These are phyloP conservation scores for Amblyornis subalaris DNA, from an alignment of 2,113 vertebrate genomes.

Conservation along the genomic window DNA sequence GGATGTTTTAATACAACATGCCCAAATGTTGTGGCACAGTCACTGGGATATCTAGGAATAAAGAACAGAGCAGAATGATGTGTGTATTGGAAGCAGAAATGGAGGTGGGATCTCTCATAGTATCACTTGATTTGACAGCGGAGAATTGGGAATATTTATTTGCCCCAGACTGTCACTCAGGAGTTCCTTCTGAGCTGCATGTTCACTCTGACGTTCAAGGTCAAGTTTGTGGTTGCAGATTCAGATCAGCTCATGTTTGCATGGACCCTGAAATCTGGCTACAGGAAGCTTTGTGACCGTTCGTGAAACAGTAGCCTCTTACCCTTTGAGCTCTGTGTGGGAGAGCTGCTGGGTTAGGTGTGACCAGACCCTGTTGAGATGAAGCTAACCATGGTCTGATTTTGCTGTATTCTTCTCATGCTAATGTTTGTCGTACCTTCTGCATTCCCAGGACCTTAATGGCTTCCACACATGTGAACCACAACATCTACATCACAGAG, in stretches of 20 bases:
- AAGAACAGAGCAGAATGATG: not conserved
- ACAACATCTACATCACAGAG: constrained; percentile 99
- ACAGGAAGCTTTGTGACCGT: not conserved
- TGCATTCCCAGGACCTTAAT: constrained; percentile 83
- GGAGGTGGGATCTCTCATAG: not conserved
- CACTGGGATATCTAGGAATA: not conserved
- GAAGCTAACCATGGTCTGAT: not conserved
- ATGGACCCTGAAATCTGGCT: not conserved
- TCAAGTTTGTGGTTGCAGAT: not conserved
- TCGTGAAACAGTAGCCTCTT: not conserved
- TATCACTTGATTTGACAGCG: not conserved
- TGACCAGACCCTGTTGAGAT: not conserved
- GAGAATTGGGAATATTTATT: not conserved
- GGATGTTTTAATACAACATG: not conserved
- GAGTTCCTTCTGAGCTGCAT: not conserved
- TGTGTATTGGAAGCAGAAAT: not conserved
- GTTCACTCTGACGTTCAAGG: not conserved
- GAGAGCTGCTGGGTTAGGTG: not conserved
- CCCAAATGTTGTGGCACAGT: not conserved
- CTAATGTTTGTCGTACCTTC: not conserved
- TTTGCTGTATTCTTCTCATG: not conserved
- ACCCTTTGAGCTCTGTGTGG: not conserved
- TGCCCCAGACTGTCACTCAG: not conserved
- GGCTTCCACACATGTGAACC: constrained; percentile 99
- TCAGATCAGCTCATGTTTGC: not conserved